Conservation (phyloP, 2,888 invertebrate genomes). For the Mythimna impura region DNA sequence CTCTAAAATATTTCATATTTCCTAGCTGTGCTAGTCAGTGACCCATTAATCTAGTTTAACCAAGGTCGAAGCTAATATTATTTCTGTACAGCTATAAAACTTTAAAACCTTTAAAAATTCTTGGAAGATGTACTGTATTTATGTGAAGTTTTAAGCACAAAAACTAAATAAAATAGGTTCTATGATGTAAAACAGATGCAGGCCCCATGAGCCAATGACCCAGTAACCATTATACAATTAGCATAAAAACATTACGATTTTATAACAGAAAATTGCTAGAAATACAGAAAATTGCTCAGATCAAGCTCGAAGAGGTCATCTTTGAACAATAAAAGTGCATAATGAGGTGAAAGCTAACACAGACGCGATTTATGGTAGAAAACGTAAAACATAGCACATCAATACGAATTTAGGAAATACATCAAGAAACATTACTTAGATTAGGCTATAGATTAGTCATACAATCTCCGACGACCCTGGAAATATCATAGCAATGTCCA, state of each 20-base stretch:
- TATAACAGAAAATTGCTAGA: constrained; percentile 1
- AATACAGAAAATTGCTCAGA: constrained; percentile 7
- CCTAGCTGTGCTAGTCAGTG: constrained; percentile 30
- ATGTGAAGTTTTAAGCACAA: background rate
- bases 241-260: constrained; percentile 21
- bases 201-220: constrained; percentile 40
- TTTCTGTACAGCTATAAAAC: constrained; percentile 28
- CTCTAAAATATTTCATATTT: constrained; percentile 11
- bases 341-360: constrained; percentile 58
- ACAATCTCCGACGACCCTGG: constrained; percentile 69
- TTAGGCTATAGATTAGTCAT: constrained; percentile 65
- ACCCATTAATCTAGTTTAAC: constrained; percentile 51
- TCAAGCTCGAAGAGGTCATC: constrained; percentile 12
- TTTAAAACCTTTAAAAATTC: background rate
- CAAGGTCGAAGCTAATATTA: constrained; percentile 54
- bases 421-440: constrained; percentile 32
- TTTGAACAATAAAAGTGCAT: constrained; percentile 34
- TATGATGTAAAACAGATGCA: constrained; percentile 52
- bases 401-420: constrained; percentile 23
- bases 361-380: constrained; percentile 41
- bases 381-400: constrained; percentile 19
- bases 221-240: constrained; percentile 23
- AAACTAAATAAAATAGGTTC: background rate
- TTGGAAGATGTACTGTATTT: constrained; percentile 1
- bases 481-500: constrained; percentile 61